These are phyloP conservation scores for Eupithecia inturbata DNA, from an alignment of 2,888 invertebrate genomes.

Conservation along the genomic window DNA sequence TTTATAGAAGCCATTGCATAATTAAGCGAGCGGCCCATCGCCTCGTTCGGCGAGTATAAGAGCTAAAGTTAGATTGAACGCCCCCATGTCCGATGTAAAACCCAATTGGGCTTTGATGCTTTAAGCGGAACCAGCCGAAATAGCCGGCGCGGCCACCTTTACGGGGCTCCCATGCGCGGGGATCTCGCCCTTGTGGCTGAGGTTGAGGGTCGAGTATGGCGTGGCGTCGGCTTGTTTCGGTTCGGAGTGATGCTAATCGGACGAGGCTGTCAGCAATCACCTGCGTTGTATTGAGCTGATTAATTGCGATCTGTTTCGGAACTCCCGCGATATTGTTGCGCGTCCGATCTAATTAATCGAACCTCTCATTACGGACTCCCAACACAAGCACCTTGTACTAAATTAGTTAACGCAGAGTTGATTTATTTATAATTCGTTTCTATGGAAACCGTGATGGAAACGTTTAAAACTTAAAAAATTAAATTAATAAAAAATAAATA, in stretches of 20 bases:
- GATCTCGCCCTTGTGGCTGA: constrained; percentile 27
- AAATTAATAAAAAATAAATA: too few species aligned
- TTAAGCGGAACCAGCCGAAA: constrained; percentile 72
- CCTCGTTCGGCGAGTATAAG: constrained; percentile 57
- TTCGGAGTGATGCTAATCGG: constrained; percentile 68
- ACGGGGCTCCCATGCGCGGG: constrained; percentile 25
- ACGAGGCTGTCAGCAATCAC: constrained; percentile 76
- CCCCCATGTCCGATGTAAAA: constrained; percentile 74
- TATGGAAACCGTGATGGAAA: too few species aligned
- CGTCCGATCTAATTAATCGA: constrained; percentile 59
- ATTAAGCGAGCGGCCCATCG: constrained; percentile 41
- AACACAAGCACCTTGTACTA: background rate
- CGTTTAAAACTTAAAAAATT: too few species aligned
- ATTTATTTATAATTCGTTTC: too few species aligned
- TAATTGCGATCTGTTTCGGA: constrained; percentile 69
- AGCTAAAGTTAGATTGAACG: constrained; percentile 75
- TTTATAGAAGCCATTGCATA: constrained; percentile 37
- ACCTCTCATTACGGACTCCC: constrained; percentile 22
- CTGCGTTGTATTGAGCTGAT: constrained; percentile 75
- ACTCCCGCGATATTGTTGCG: constrained; percentile 60
- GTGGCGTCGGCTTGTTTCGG: constrained; percentile 37
- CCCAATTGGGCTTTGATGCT: constrained; percentile 79
- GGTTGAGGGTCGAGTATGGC: constrained; percentile 19
- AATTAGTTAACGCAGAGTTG: background rate
- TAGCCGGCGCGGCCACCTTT: constrained; percentile 54